Percentiles rank a stretch among this genome's conserved stretches.
Evolutionary conservation across 2,113 vertebrate species (phyloP).

Genomic region (Laticauda colubrina): DNA sequence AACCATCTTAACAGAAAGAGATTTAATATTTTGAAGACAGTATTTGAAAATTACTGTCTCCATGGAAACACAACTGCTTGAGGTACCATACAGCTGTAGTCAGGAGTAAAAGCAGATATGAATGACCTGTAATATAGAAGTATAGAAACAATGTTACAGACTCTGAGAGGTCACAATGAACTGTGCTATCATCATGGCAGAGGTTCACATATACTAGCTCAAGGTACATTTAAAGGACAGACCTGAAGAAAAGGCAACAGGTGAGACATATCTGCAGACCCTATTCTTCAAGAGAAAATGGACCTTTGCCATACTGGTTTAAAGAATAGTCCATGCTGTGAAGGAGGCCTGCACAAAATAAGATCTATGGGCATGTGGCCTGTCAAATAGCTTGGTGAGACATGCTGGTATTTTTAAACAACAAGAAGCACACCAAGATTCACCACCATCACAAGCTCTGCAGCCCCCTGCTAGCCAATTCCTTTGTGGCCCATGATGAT

Average conservation of each 20-base stretch:
- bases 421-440: neutral
- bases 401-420: neutral
- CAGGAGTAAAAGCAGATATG: neutral
- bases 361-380: neutral
- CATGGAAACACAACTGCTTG: neutral
- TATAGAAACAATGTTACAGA: neutral
- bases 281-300: neutral
- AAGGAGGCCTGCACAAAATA: neutral
- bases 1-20: neutral
- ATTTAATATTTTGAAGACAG: neutral
- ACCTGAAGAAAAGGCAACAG: neutral
- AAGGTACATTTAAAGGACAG: neutral
- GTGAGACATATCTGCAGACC: neutral
- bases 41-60: neutral
- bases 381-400: neutral
- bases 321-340: neutral
- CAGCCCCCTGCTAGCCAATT: neutral
- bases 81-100: neutral
- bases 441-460: neutral
- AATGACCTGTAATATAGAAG: neutral
- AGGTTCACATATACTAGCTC: neutral
- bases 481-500: neutral
- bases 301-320: neutral
- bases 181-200: neutral
- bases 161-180: neutral